Base-by-base conservation (phyloP, 2,888 invertebrate genomes). In the Blomia tropicalis region DNA sequence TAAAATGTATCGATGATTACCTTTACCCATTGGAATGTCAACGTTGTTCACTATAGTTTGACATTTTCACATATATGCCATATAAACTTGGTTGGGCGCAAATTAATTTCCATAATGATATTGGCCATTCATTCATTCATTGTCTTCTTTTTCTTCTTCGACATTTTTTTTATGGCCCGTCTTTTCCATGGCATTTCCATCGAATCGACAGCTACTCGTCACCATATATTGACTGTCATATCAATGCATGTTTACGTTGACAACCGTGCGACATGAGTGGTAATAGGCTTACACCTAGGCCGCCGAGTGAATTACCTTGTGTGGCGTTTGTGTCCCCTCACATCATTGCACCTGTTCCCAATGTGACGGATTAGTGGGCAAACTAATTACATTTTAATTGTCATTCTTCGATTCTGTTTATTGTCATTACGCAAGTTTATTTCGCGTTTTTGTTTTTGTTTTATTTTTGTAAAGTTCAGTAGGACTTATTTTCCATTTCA, bases 221-320 rank as follows among this genome's bases (percentile, higher is more conserved):
- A n/a, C n/a, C n/a, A n/a, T n/a, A n/a, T n/a, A n/a, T n/a, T n/a
- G n/a, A n/a, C n/a, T n/a, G n/a, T n/a, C n/a, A n/a, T n/a, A n/a
- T n/a, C n/a, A n/a, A n/a, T n/a, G n/a, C n/a, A n/a, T n/a, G n/a
- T n/a, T n/a, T n/a, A n/a, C n/a, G n/a, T n/a, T n/a, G n/a, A n/a
- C 51, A 47, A 47, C 51, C 22, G 51, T 25, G 51, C 51, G n/a
- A n/a, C 51, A 47, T 47, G 51, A 47, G n/a, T n/a, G n/a, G n/a
- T n/a, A n/a, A n/a, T n/a, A n/a, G n/a, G n/a, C 51, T 27, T 14
- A 47, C 51, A 47, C 11, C 7, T 7, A 47, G 22, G 11, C 51
- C 7, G n/a, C 7, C n/a, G 23, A 47, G 11, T 19, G 22, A 47
- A 14, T 47, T 41, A 41, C 41, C 41, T 41, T n/a, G 14, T n/a